Base-by-base conservation (phyloP, 2,797 vertebrate genomes). In the Todus mexicanus region DNA sequence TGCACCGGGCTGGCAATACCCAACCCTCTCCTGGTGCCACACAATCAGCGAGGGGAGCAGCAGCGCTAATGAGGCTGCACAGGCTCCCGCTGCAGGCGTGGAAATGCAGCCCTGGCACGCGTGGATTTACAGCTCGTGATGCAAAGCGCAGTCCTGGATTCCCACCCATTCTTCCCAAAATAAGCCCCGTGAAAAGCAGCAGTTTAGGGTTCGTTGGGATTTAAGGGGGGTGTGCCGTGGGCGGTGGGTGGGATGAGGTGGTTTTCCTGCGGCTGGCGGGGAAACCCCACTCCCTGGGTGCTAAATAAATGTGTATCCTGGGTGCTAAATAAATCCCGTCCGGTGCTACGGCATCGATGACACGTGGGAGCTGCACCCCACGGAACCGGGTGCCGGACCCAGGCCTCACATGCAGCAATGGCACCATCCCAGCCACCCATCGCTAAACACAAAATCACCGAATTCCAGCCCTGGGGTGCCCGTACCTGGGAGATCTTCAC, bases 401-500 rank as follows among this genome's bases (percentile, higher is more conserved):
- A 20, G 17, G 18, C 53, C 31, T 54, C 19, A 7, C 12, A 18
- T 20, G 53, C 53, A 56, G 54, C 54, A 23, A 10, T 22, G 54
- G 13, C 54, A 21, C n/a, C 13, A 10, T 22, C 54, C 54, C 20
- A 56, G 7, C 59, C 53, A 6, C 45, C 72, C 50, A 10, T 17
- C 18, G 3, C 72, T 18, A 7, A 61, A 60, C 7, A 2, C 20
- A 8, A 33, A 60, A 6, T 0, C 33, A 27, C n/a, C 3, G 0
- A 51, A 27, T 4, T 14, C 40, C 20, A 5, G 11, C 11, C 15
- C 17, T 0, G 4, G 51, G 43, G 29, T 40, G 33, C 51, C 23
- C 1, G 0, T 11, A 6, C 16, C 26, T 11, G 37, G n/a, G 54
- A 15, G 13, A 3, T 11, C 51, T 31, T 70, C 33, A 4, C 0